These are phyloP conservation scores for Hephaestus fuliginosus DNA, from an alignment of 2,797 vertebrate species.

Conservation along the genomic window DNA sequence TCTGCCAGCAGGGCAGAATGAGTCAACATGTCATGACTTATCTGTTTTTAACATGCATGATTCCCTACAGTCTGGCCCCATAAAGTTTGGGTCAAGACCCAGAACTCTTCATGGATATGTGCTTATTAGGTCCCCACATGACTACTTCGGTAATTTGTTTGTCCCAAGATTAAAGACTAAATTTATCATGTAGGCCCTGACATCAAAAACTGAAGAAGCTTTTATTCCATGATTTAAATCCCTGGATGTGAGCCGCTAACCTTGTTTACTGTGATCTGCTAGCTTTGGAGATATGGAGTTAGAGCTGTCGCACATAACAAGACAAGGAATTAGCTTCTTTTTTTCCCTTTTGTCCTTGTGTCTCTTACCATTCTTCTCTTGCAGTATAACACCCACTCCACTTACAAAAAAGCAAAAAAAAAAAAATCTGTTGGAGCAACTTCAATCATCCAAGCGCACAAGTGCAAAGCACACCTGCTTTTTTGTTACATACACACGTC, in stretches of 20 bases:
- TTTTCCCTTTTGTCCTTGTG: neutral
- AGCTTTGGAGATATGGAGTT: constrained; percentile 6
- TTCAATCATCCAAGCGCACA: neutral
- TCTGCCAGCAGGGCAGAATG: constrained; percentile 55
- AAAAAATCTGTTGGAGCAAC: neutral
- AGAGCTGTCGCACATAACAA: neutral
- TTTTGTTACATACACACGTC: neutral
- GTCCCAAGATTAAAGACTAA: constrained; percentile 18
- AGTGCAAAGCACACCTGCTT: no score
- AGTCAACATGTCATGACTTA: constrained; percentile 78
- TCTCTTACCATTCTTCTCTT: neutral
- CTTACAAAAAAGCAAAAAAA: neutral
- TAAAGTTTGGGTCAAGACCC: constrained; percentile 42
- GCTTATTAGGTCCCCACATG: constrained; percentile 23
- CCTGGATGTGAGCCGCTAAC: constrained; percentile 12
- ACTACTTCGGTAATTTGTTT: constrained; percentile 53
- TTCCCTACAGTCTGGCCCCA: constrained; percentile 55
- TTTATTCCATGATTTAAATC: constrained; percentile 36
- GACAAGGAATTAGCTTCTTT: neutral
- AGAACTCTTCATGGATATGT: constrained; percentile 24
- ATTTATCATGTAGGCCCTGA: constrained; percentile 28
- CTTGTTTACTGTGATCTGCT: constrained; percentile 66
- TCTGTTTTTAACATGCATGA: constrained; percentile 65
- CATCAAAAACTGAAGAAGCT: constrained; percentile 22
- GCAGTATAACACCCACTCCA: no score